phyloP scores from a whole-genome alignment of 2,888 invertebrate species.

The Deroplatys truncata region DNA sequence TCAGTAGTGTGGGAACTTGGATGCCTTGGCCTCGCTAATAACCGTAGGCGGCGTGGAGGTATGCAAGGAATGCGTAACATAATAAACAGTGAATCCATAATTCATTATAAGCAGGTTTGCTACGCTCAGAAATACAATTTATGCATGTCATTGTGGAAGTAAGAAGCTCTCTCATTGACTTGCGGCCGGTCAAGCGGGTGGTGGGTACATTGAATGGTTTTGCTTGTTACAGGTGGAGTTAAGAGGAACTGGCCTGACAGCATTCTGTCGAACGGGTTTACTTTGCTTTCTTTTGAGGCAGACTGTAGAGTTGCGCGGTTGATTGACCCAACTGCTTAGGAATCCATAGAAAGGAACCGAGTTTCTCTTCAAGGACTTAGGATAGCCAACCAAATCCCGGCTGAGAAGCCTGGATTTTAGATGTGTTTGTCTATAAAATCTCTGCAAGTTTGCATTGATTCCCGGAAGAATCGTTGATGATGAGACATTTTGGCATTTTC shows the following conservation, averaged over 20 bases:
- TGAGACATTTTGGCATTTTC: too few relatives aligned
- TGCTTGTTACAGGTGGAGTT: neutral
- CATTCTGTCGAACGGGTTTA: neutral
- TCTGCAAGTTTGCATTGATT: rapidly evolving
- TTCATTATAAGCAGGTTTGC: neutral
- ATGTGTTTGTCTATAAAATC: too few relatives aligned
- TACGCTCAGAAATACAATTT: neutral
- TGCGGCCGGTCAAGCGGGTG: neutral
- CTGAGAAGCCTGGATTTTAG: too few relatives aligned
- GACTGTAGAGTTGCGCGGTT: neutral
- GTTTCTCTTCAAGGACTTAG: neutral
- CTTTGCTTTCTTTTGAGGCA: neutral
- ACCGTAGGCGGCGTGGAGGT: neutral
- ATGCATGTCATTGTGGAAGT: neutral
- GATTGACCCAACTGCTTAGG: neutral
- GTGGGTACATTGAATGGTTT: neutral
- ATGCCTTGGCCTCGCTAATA: neutral
- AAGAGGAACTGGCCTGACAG: neutral
- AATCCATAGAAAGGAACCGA: neutral
- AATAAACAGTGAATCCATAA: neutral
- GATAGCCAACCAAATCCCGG: neutral
- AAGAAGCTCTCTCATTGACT: neutral
- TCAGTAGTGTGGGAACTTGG: neutral
- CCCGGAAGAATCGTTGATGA: too few relatives aligned
- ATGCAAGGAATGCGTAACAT: neutral